A percentile compares a stretch with the other conserved stretches of the same genome.
Conservation (phyloP, 2,888 invertebrate species). For the Digitonthophagus gazella region DNA sequence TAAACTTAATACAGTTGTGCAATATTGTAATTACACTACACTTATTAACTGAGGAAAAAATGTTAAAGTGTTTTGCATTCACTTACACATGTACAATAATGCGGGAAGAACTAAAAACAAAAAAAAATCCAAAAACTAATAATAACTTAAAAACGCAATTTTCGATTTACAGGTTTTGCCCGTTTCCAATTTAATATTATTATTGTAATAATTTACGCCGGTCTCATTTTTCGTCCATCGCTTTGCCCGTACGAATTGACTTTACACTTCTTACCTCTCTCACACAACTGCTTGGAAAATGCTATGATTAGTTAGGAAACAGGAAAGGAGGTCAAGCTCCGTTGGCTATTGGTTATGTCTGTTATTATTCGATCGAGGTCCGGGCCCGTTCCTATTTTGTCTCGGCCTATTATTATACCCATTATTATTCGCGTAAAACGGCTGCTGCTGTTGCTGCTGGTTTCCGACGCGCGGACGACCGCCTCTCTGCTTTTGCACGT, state of each 20-base stretch:
- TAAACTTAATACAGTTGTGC: slow-evolving; percentile 20
- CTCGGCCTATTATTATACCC: slow-evolving; percentile 43
- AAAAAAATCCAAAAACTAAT: slow-evolving; percentile 10
- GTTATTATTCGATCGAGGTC: slow-evolving; percentile 27
- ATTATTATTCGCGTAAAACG: slow-evolving; percentile 47
- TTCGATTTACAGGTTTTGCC: not conserved
- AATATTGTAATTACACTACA: slow-evolving; percentile 5
- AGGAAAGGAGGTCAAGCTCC: not conserved
- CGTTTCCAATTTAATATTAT: not conserved
- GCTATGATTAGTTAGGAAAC: slow-evolving; percentile 9
- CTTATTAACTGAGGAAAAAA: slow-evolving; percentile 10
- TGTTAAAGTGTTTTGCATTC: slow-evolving; percentile 1
- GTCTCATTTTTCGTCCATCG: not conserved
- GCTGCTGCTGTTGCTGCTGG: slow-evolving; percentile 35
- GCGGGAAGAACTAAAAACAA: not conserved
- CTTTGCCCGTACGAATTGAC: slow-evolving; percentile 13
- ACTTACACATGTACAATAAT: slow-evolving; percentile 13
- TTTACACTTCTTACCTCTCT: not conserved
- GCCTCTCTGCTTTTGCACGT: slow-evolving; percentile 35
- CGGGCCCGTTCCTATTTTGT: slow-evolving; percentile 41
- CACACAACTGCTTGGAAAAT: slow-evolving; percentile 15
- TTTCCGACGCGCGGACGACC: slow-evolving; percentile 33
- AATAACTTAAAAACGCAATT: slow-evolving; percentile 7
- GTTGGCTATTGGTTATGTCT: slow-evolving; percentile 30
- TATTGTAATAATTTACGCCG: not conserved